Evolutionary conservation across 2,888 invertebrate species (phyloP).

Genomic region (Sesamia inferens): DNA sequence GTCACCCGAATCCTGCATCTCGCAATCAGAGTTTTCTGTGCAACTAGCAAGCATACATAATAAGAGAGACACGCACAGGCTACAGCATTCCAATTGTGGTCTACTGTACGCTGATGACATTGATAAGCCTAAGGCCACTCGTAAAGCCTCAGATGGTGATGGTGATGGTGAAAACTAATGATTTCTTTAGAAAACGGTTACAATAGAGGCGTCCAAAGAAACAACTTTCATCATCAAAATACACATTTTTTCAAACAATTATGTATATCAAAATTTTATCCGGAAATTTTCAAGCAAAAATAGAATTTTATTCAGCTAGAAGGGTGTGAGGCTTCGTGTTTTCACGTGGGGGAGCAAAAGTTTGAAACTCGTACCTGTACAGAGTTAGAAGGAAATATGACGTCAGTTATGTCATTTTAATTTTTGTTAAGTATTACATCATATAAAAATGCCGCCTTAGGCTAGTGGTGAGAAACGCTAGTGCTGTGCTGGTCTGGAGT

Average conservation of each 20-base stretch:
- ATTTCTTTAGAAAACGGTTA: not conserved
- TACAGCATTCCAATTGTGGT: too few species aligned
- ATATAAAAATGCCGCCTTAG: not conserved
- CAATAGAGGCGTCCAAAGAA: not conserved
- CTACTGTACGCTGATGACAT: too few species aligned
- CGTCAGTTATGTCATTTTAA: conserved; percentile 7
- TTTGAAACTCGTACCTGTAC: conserved; percentile 2
- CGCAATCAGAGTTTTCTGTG: too few species aligned
- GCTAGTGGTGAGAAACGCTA: not conserved
- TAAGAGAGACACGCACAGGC: too few species aligned
- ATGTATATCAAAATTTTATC: not conserved
- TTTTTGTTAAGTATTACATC: not conserved
- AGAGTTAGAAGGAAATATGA: conserved; percentile 17
- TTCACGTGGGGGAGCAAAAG: conserved; percentile 28
- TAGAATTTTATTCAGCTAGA: conserved; percentile 7
- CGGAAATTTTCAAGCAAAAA: not conserved
- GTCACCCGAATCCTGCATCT: too few species aligned
- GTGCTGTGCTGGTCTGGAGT: not conserved
- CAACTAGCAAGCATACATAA: too few species aligned
- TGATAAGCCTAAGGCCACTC: not conserved
- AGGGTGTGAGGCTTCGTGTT: conserved; percentile 2
- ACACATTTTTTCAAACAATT: not conserved
- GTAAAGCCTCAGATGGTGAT: not conserved
- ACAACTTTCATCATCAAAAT: not conserved
- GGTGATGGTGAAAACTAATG: too few species aligned